A percentile compares a stretch with the other conserved stretches of the same genome.
These are phyloP conservation scores for Podotricha telesiphe DNA, from an alignment of 2,888 invertebrate genomes.

Conservation along the genomic window DNA sequence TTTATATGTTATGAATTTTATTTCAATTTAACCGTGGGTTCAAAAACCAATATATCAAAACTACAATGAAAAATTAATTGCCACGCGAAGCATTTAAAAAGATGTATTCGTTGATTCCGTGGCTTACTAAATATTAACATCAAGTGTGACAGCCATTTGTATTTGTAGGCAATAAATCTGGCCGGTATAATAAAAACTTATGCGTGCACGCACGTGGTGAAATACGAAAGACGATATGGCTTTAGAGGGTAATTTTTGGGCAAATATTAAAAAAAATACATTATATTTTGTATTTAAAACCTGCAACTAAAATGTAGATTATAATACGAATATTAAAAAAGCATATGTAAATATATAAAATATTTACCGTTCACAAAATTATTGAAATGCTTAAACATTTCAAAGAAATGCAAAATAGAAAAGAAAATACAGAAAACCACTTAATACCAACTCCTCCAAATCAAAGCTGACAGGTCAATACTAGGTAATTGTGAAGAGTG, in stretches of 20 bases:
- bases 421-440: not conserved
- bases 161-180: slow-evolving; percentile 58
- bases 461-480: slow-evolving; percentile 35
- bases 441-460: slow-evolving; percentile 4
- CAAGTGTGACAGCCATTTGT: slow-evolving; percentile 50
- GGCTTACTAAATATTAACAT: slow-evolving; percentile 48
- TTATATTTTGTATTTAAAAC: too few species aligned
- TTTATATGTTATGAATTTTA: too few species aligned
- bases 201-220: slow-evolving; percentile 38
- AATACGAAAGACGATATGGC: slow-evolving; percentile 23
- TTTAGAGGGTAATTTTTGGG: slow-evolving; percentile 28
- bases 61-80: too few species aligned
- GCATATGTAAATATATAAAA: not conserved
- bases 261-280: not conserved
- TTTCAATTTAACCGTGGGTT: too few species aligned
- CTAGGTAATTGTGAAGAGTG: slow-evolving; percentile 32
- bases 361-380: not conserved
- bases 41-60: too few species aligned
- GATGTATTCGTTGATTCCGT: slow-evolving; percentile 36
- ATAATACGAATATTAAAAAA: not conserved
- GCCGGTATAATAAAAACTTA: slow-evolving; percentile 57
- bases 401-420: not conserved
- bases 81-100: too few species aligned
- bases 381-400: not conserved
- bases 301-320: too few species aligned